phyloP scores from a whole-genome alignment of 1,140 invertebrate genomes.

The Saccostrea cuccullata region DNA sequence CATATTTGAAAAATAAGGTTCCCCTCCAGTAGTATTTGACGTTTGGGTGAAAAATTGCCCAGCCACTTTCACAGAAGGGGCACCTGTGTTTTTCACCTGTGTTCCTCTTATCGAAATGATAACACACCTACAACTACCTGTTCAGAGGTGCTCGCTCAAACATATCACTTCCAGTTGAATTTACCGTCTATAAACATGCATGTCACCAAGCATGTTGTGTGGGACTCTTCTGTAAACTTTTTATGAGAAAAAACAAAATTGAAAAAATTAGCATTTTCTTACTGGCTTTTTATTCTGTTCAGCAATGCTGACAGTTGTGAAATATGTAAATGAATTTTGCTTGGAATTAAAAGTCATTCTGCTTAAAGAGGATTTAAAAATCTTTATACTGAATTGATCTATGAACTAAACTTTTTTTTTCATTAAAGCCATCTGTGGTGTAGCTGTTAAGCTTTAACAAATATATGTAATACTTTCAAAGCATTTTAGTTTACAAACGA shows the following conservation, averaged over 20 bases:
- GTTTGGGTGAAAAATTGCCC: constrained; percentile 25
- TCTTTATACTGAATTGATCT: not conserved
- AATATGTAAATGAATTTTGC: constrained; percentile 17
- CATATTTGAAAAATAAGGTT: not conserved
- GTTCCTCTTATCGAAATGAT: constrained; percentile 15
- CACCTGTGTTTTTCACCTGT: constrained; percentile 30
- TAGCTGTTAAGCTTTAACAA: too few species aligned
- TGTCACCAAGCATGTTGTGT: not conserved
- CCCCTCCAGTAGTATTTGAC: constrained; percentile 22
- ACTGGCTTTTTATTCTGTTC: not conserved
- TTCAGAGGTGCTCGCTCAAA: not conserved
- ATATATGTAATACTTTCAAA: too few species aligned
- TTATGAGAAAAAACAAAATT: constrained; percentile 16
- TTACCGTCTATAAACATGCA: constrained; percentile 28
- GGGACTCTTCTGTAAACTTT: not conserved
- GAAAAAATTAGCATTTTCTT: constrained; percentile 27
- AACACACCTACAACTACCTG: not conserved
- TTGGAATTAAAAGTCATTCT: constrained; percentile 28
- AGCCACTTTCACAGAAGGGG: constrained; percentile 25
- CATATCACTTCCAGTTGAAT: constrained; percentile 21
- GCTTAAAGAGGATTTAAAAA: constrained; percentile 3
- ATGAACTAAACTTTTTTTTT: not conserved
- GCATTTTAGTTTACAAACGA: too few species aligned
- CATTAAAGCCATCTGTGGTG: too few species aligned
- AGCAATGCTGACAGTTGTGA: not conserved